Conservation (phyloP, 37 sponge, comb jelly and placozoan genomes). For the Haliclona indistincta region DNA sequence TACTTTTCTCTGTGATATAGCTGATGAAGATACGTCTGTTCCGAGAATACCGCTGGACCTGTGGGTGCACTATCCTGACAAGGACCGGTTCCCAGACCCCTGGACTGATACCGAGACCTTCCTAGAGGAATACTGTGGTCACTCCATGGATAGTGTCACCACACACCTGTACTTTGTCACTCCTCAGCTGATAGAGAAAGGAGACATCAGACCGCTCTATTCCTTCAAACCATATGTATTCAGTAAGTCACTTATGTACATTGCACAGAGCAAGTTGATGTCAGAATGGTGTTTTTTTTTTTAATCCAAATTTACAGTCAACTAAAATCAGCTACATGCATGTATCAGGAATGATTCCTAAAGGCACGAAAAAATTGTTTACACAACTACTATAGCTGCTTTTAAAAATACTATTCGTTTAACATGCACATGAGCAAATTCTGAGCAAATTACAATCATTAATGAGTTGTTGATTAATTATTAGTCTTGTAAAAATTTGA, state of each 20-base stretch:
- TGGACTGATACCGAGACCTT: slow-evolving; percentile 30
- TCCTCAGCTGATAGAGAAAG: slow-evolving; percentile 23
- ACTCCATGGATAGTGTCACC: background rate
- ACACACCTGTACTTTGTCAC: slow-evolving; percentile 46
- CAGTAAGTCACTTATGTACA: slow-evolving; percentile 36
- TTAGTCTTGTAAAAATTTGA: background rate
- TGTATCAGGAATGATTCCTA: background rate
- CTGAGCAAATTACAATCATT: background rate
- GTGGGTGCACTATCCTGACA: slow-evolving; percentile 18
- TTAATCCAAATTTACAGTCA: too few relatives aligned
- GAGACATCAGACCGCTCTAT: slow-evolving; percentile 31
- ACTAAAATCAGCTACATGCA: background rate
- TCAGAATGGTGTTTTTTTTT: too few relatives aligned
- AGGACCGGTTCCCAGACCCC: slow-evolving; percentile 50
- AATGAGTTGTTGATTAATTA: background rate
- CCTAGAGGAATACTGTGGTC: slow-evolving; percentile 38
- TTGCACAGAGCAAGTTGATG: too few relatives aligned
- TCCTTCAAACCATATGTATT: slow-evolving; percentile 15
- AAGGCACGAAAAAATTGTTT: too few relatives aligned
- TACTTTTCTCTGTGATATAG: background rate
- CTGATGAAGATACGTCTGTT: background rate
- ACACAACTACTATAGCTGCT: too few relatives aligned
- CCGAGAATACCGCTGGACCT: slow-evolving; percentile 22
- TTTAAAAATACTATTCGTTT: background rate
- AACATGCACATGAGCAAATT: background rate